Evolutionary conservation across 2,797 vertebrate species (phyloP), one percentile per base, ranked within the genome.

Genomic region (Scleropages formosus): DNA sequence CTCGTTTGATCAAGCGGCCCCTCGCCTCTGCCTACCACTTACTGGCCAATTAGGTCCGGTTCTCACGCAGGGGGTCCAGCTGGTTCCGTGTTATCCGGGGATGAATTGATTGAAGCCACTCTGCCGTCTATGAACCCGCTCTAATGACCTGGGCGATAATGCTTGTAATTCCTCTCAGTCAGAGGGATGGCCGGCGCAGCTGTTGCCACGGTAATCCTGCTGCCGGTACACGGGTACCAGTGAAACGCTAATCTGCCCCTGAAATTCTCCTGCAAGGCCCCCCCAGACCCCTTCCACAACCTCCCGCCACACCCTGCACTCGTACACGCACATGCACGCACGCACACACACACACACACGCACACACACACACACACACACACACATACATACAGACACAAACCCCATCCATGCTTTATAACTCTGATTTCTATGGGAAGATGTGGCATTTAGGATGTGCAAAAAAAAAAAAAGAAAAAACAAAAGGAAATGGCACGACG

Each of bases 111-210:
- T 96, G 96, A 98, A 96, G 95, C 94, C 91, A 91, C 94, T 93
- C 92, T 88, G 92, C 95, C 92, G 92, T 97, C 95, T 94, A 95
- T 94, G 95, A 96, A 95, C 92, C 94, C 85, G 79, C 93, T 95
- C 98, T 99, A 98, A 99, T 98, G 97, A 99, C 98, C 95, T 95
- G 95, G 96, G 96, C 98, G 96, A 98, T 99, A 96, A 99, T 98
- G 96, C 96, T 96, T 96, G 95, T 98, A 96, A 98, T 98, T 98
- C 95, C 96, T 98, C 95, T 96, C 95, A 96, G 96, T 96, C 97
- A 95, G 92, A 39, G 96, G 97, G 96, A 97, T 94, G 94, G 47
- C 89, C 90, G 93, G 94, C 91, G 91, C 96, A 97, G 96, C 96
- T 98, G 96, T 96, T 96, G 93, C 94, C 82, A 84, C 92, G 79